Evolutionary conservation across 2,888 invertebrate genomes (phyloP).

Genomic region (Didymodactylos carnosus): DNA sequence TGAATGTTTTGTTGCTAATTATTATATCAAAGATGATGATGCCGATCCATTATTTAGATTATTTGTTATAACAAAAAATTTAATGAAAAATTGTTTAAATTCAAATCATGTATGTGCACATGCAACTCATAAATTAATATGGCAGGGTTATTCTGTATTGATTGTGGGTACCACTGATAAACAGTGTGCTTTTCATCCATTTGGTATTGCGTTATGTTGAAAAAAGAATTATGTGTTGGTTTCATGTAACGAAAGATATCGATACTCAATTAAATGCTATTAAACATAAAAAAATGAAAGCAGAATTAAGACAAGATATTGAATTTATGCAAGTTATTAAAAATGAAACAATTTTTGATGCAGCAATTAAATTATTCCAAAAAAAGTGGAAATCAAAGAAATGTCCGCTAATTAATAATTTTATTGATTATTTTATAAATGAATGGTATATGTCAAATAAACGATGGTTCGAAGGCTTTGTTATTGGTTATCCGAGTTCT

Average conservation of each 20-base stretch:
- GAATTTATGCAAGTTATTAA: background rate
- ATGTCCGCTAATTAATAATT: background rate
- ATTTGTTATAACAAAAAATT: background rate
- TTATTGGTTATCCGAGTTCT: background rate
- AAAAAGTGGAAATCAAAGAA: conserved; percentile 1
- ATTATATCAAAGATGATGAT: background rate
- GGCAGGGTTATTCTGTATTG: background rate
- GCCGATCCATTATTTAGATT: background rate
- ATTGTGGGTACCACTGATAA: background rate
- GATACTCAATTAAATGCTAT: background rate
- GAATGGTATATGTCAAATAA: background rate
- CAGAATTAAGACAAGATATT: background rate
- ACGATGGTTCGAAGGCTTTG: background rate
- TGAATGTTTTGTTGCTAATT: background rate
- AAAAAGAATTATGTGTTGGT: conserved; percentile 5
- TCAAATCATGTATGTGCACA: background rate
- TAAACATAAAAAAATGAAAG: background rate
- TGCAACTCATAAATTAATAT: background rate
- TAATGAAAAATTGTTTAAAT: background rate
- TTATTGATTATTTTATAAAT: background rate
- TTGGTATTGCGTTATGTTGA: background rate
- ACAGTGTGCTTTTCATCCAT: background rate
- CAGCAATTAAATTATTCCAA: background rate
- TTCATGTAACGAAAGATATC: conserved; percentile 1
- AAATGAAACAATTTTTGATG: conserved; percentile 3